A percentile compares a stretch with the other conserved stretches of the same genome.
phyloP scores from a whole-genome alignment of 2,888 invertebrate genomes.

The Myopa tessellatipennis region DNA sequence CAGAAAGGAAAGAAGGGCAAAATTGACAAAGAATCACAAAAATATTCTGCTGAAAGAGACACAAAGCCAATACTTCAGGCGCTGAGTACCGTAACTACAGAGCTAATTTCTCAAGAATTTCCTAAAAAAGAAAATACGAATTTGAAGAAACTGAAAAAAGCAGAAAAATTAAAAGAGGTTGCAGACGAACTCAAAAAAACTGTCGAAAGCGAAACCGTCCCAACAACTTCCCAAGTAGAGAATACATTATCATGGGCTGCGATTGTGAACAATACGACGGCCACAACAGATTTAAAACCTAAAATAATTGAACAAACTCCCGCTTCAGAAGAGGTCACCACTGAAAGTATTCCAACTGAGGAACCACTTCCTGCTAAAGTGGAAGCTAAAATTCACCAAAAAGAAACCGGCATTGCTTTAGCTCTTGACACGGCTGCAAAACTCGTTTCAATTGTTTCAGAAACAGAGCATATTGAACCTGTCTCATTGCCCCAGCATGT shows the following conservation, averaged over 20 bases:
- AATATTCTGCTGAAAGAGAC: neutral
- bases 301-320: neutral
- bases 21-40: constrained; percentile 2
- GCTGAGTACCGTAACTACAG: too few relatives aligned
- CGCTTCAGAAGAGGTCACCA: neutral
- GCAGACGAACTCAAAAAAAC: neutral
- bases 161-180: neutral
- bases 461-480: neutral
- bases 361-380: too few relatives aligned
- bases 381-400: too few relatives aligned
- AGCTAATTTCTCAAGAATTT: neutral
- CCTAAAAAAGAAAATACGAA: neutral
- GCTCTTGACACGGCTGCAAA: neutral
- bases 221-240: neutral
- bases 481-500: too few relatives aligned
- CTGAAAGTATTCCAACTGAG: neutral
- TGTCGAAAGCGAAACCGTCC: neutral
- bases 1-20: neutral
- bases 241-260: constrained; percentile 38
- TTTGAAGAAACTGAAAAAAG: neutral
- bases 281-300: constrained; percentile 16
- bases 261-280: constrained; percentile 34
- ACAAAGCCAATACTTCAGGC: neutral
- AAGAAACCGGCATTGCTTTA: too few relatives aligned
- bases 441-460: neutral